phyloP scores from a whole-genome alignment of 2,888 invertebrate species.

The Sesia apiformis region DNA sequence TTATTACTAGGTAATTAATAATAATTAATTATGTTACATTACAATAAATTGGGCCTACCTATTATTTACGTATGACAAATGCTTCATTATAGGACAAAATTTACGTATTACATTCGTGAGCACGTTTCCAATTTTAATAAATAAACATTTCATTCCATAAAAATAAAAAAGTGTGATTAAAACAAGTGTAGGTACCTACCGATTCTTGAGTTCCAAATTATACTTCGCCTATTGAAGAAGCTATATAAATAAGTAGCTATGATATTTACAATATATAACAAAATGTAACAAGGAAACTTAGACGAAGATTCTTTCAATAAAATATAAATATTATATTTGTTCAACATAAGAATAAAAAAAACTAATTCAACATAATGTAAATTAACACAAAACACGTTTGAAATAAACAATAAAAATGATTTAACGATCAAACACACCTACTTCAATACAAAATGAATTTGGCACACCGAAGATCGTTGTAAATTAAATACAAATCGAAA shows the following conservation, averaged over 20 bases:
- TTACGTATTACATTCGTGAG: slow-evolving; percentile 66
- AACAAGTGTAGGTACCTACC: slow-evolving; percentile 10
- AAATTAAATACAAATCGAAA: slow-evolving; percentile 38
- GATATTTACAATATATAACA: slow-evolving; percentile 60
- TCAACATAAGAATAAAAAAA: slow-evolving; percentile 9
- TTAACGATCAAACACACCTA: not conserved
- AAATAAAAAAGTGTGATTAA: slow-evolving; percentile 23
- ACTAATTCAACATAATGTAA: slow-evolving; percentile 4
- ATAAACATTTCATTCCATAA: not conserved
- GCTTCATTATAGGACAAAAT: slow-evolving; percentile 54
- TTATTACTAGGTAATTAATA: slow-evolving; percentile 43
- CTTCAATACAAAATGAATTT: slow-evolving; percentile 47
- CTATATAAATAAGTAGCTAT: slow-evolving; percentile 24
- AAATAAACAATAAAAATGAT: not conserved
- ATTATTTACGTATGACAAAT: slow-evolving; percentile 69
- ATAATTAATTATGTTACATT: slow-evolving; percentile 65
- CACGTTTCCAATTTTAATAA: slow-evolving; percentile 32
- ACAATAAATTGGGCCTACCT: slow-evolving; percentile 72
- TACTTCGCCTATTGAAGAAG: slow-evolving; percentile 17
- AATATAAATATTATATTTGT: not conserved
- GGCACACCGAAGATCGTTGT: slow-evolving; percentile 53
- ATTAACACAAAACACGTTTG: not conserved
- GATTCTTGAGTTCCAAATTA: slow-evolving; percentile 30
- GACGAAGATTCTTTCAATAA: slow-evolving; percentile 49
- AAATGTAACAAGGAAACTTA: slow-evolving; percentile 35